Conservation (phyloP, 2,113 vertebrate genomes). For the Rhinoptilus africanus region DNA sequence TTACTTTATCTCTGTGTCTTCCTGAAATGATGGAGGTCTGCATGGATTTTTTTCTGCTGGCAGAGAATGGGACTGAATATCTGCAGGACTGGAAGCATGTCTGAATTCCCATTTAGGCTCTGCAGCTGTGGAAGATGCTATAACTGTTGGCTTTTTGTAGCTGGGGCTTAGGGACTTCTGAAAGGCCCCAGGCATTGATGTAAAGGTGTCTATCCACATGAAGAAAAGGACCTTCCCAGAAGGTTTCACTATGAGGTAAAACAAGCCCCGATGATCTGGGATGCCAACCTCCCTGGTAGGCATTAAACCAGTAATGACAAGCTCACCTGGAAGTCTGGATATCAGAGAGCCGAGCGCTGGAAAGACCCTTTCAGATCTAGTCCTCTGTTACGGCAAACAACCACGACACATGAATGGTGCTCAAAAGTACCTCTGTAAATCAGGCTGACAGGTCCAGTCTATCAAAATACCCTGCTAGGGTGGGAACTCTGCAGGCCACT, state of each 20-base stretch:
- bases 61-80: background rate
- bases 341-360: background rate
- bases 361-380: background rate
- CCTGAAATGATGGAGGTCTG: background rate
- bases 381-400: background rate
- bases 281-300: background rate
- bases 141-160: background rate
- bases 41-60: background rate
- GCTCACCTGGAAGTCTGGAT: background rate
- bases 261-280: background rate
- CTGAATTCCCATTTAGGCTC: background rate
- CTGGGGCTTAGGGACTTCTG: background rate
- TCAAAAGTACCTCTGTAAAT: slow-evolving; percentile 33
- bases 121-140: background rate
- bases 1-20: background rate
- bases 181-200: background rate
- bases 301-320: background rate
- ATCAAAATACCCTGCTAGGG: background rate
- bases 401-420: background rate
- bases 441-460: background rate
- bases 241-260: background rate
- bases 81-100: background rate
- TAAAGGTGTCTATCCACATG: background rate
- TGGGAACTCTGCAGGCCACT: background rate
- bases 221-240: background rate